These are phyloP conservation scores for Steinernema khuongi DNA, from an alignment of 1,140 invertebrate species.

Conservation along the genomic window DNA sequence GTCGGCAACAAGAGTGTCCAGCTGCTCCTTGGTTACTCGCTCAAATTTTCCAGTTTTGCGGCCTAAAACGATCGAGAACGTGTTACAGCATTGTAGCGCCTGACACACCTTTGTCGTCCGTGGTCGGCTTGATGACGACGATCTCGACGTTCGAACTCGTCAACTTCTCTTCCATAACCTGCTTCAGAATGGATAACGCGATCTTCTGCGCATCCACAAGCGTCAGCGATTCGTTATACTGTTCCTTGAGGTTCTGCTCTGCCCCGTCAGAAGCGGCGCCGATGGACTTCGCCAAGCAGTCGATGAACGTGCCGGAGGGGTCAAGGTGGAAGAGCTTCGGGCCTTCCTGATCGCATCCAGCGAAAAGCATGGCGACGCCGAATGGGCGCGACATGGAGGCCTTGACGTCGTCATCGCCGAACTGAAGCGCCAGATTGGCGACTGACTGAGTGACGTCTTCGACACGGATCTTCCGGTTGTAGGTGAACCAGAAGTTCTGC, in stretches of 20 bases:
- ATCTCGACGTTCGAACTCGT: slow-evolving; percentile 96
- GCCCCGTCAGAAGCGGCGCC: slow-evolving; percentile 98
- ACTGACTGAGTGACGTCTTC: slow-evolving; percentile 96
- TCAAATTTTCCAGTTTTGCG: slow-evolving; percentile 42
- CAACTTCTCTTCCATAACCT: slow-evolving; percentile 99
- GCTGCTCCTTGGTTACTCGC: slow-evolving; percentile 42
- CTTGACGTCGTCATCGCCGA: slow-evolving; percentile 91
- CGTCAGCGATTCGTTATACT: slow-evolving; percentile 84
- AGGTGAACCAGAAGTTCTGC: slow-evolving; percentile 61
- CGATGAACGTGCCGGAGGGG: slow-evolving; percentile 90
- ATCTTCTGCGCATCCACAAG: slow-evolving; percentile 87
- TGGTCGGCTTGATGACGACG: slow-evolving; percentile 47
- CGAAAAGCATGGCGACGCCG: slow-evolving; percentile 78
- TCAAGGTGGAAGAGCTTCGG: slow-evolving; percentile 82
- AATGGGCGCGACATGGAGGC: slow-evolving; percentile 79
- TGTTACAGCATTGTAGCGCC: slow-evolving; percentile 11
- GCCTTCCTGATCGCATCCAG: slow-evolving; percentile 65
- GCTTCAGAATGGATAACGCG: slow-evolving; percentile 88
- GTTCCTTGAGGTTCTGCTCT: slow-evolving; percentile 87
- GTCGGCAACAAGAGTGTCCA: slow-evolving; percentile 44
- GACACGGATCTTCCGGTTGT: slow-evolving; percentile 64
- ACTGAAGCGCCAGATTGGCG: slow-evolving; percentile 93
- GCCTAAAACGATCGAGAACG: slow-evolving; percentile 32
- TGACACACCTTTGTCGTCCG: slow-evolving; percentile 40
- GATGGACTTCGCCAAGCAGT: slow-evolving; percentile 97